These are phyloP conservation scores for Bombylius major DNA, from an alignment of 2,888 invertebrate species.

Conservation along the genomic window DNA sequence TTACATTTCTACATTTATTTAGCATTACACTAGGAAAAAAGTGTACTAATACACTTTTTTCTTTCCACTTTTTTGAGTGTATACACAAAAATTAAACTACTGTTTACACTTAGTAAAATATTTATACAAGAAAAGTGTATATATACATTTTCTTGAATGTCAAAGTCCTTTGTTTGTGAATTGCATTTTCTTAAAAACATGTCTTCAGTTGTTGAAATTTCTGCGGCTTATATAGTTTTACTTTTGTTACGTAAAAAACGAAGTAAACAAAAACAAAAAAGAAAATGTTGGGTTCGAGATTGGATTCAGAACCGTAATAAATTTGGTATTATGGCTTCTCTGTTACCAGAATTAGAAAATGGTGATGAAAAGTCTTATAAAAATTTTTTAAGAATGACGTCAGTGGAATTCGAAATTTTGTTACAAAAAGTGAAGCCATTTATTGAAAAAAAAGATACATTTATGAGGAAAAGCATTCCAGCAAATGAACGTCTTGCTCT, in stretches of 20 bases:
- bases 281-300: not conserved
- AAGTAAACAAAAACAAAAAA: not conserved
- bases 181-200: too few species aligned
- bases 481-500: not conserved
- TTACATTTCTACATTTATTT: too few species aligned
- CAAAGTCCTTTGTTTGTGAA: too few species aligned
- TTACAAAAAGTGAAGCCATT: not conserved
- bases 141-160: too few species aligned
- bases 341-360: not conserved
- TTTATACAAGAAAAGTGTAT: too few species aligned
- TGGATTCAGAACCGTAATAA: not conserved
- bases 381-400: slow-evolving; percentile 1
- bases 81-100: too few species aligned
- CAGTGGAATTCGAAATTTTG: not conserved
- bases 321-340: not conserved
- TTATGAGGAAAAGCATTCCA: slow-evolving; percentile 1
- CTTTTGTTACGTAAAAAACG: not conserved
- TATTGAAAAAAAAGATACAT: slow-evolving; percentile 2
- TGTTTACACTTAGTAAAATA: too few species aligned
- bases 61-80: too few species aligned
- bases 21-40: too few species aligned
- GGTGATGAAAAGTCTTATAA: not conserved
- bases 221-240: too few species aligned
- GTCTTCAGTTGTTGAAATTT: too few species aligned
- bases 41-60: too few species aligned